These are phyloP conservation scores for Morpho deidamia DNA, from an alignment of 2,888 invertebrate genomes.

Conservation along the genomic window DNA sequence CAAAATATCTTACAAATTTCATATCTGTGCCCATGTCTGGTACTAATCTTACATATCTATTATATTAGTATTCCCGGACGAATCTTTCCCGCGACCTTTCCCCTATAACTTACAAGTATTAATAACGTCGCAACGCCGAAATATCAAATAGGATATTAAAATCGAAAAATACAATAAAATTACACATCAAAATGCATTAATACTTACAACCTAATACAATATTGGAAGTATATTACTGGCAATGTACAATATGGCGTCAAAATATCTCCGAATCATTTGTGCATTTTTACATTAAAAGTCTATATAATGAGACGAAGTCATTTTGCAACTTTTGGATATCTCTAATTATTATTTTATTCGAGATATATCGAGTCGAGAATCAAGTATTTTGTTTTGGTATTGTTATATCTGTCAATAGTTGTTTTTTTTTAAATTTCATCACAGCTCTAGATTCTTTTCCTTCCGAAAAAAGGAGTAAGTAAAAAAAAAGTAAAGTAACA, in stretches of 20 bases:
- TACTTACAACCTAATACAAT: conserved; percentile 37
- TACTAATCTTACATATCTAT: not conserved
- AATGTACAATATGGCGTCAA: conserved; percentile 36
- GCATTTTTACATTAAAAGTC: conserved; percentile 12
- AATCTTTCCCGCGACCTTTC: not conserved
- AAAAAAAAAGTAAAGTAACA: too few relatives aligned
- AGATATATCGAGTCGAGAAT: not conserved
- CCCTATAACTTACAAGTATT: conserved; percentile 3
- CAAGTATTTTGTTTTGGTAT: too few relatives aligned
- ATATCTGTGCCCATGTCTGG: not conserved
- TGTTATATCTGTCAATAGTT: too few relatives aligned
- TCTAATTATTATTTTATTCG: not conserved
- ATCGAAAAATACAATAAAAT: conserved; percentile 23
- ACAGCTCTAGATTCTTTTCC: too few relatives aligned
- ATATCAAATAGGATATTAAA: conserved; percentile 17
- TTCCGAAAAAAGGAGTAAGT: too few relatives aligned
- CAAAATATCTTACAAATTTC: not conserved
- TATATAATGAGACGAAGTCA: not conserved
- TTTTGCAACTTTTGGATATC: not conserved
- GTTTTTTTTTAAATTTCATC: too few relatives aligned
- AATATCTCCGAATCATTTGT: conserved; percentile 30
- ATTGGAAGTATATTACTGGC: conserved; percentile 40
- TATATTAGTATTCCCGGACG: not conserved
- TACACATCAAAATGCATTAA: conserved; percentile 43
- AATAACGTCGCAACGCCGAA: conserved; percentile 9